Conservation (phyloP, 2,113 vertebrate genomes). For the Setophaga kirtlandii region DNA sequence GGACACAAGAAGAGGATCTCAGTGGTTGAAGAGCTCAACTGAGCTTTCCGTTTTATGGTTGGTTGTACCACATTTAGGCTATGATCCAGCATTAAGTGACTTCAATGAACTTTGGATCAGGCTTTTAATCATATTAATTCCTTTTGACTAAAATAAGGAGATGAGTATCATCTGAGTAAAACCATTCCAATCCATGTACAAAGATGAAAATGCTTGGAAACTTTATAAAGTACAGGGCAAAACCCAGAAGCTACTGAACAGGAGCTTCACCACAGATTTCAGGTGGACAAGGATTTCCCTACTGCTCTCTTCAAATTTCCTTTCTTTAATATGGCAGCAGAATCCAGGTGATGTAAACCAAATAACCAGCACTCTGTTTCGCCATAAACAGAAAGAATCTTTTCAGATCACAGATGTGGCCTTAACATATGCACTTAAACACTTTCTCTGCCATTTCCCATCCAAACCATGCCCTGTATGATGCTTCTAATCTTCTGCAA, state of each 20-base stretch:
- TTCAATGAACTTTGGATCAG: not conserved
- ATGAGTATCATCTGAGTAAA: slow-evolving; percentile 11
- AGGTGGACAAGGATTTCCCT: not conserved
- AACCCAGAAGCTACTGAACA: not conserved
- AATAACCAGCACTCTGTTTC: slow-evolving; percentile 67
- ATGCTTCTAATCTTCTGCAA: slow-evolving; percentile 40
- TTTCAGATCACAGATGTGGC: not conserved
- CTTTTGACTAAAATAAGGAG: not conserved
- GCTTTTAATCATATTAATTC: not conserved
- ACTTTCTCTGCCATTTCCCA: slow-evolving; percentile 13
- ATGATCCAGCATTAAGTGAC: not conserved
- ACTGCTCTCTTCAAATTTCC: slow-evolving; percentile 47
- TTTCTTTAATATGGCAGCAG: slow-evolving; percentile 57
- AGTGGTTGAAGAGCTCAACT: not conserved
- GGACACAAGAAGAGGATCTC: not conserved
- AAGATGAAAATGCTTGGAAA: slow-evolving; percentile 39
- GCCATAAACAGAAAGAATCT: slow-evolving; percentile 62
- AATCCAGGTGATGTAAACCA: slow-evolving; percentile 61
- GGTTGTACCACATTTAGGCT: not conserved
- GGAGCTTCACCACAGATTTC: not conserved
- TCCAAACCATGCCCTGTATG: not conserved
- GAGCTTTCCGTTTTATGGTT: not conserved
- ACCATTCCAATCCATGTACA: not conserved
- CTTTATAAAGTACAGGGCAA: slow-evolving; percentile 39
- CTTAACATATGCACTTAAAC: not conserved